These are phyloP conservation scores for Zaprionus nigranus DNA, from an alignment of 1,140 invertebrate genomes.

Conservation along the genomic window DNA sequence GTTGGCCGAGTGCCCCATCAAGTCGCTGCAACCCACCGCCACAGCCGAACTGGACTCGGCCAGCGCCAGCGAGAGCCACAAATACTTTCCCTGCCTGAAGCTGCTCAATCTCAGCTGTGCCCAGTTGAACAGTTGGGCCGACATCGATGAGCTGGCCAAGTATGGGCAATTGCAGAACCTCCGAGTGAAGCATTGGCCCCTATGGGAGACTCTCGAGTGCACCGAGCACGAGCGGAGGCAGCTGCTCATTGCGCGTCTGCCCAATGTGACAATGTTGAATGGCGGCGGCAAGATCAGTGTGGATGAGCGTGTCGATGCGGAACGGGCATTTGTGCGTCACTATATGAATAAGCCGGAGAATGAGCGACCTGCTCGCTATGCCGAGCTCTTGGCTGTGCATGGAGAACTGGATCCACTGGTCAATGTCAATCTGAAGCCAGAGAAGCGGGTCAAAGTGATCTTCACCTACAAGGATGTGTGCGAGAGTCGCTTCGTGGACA, in stretches of 20 bases:
- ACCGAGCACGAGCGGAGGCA: constrained; percentile 94
- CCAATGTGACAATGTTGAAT: constrained; percentile 93
- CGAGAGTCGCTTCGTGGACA: constrained; percentile 90
- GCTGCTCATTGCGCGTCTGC: constrained; percentile 93
- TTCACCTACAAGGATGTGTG: constrained; percentile 91
- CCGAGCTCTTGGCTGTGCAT: constrained; percentile 91
- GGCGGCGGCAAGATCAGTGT: constrained; percentile 93
- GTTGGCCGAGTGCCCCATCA: constrained; percentile 92
- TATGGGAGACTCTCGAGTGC: constrained; percentile 90
- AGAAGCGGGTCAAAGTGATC: constrained; percentile 93
- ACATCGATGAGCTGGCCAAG: constrained; percentile 92
- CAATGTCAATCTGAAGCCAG: constrained; percentile 93
- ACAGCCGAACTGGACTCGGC: constrained; percentile 33
- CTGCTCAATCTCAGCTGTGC: constrained; percentile 94
- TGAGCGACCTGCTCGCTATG: constrained; percentile 92
- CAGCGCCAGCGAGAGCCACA: constrained; percentile 82
- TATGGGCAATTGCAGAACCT: constrained; percentile 93
- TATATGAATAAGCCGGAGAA: constrained; percentile 94
- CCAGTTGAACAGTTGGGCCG: constrained; percentile 92
- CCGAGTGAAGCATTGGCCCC: constrained; percentile 90
- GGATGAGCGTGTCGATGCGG: constrained; percentile 95
- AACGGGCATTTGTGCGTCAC: constrained; percentile 95
- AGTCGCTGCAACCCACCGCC: constrained; percentile 49
- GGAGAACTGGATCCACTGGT: constrained; percentile 94
- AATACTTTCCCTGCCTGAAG: constrained; percentile 87